Evolutionary conservation across 2,113 vertebrate genomes (phyloP), one percentile per base, ranked within the genome.

Genomic region (Apodemus speciosus): DNA sequence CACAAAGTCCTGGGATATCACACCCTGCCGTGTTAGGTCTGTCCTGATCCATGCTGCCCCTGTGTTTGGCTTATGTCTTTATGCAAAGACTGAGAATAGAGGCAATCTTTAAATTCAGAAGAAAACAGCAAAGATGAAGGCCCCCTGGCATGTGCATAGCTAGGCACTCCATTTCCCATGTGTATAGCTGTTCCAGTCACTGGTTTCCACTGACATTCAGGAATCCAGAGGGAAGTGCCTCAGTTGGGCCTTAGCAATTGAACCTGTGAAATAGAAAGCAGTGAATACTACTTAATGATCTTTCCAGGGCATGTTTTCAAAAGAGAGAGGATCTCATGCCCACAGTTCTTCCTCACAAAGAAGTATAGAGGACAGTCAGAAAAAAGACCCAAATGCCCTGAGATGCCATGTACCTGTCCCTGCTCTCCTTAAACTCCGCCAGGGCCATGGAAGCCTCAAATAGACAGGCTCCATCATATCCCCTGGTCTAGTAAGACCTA

Each of bases 331-430:
- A 40, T 7, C 58, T 38, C 16, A 4, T 43, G 9, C 5, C 69
- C 3, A 20, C 1, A 2, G 21, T 23, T 46, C 14, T 46, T 46
- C 43, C 43, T 46, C 6, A 30, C 14, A 3, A 51, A 68, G 68
- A 32, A 68, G 16, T 16, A 18, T 30, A 32, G 76, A 68, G 71
- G 14, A 51, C 0, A 38, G 46, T 7, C 72, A 27, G 38, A 1
- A 62, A 20, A 6, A 21, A 64, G 49, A 8, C 1, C 6, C 20
- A 3, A 6, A 49, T 21, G 3, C 11, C 15, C 5, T 2, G 3
- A 58, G 13, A 20, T 15, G 11, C 14, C 35, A 4, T 6, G 16
- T 2, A 9, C 10, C 73, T 18, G 30, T 43, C 32, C 14, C 27
- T 88, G 38, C 9, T 49, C 14, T 27, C 13, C 30, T 16, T 7